Percentiles rank a stretch among this genome's conserved stretches.
These are phyloP conservation scores for Esperia sulphurella DNA, from an alignment of 2,888 invertebrate species.

Conservation along the genomic window DNA sequence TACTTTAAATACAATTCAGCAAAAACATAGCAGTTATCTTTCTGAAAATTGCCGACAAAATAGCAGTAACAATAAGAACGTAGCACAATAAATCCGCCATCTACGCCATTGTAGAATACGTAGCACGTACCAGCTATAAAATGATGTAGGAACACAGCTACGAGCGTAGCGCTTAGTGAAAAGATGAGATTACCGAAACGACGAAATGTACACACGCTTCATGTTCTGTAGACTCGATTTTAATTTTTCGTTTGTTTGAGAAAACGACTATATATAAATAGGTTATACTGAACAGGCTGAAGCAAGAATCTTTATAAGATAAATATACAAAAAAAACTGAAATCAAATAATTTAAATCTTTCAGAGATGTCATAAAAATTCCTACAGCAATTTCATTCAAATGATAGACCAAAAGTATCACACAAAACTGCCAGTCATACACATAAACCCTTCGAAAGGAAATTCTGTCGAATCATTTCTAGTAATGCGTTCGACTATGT, in stretches of 20 bases:
- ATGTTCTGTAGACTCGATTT: neutral
- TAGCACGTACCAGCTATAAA: conserved; percentile 3
- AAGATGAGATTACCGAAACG: conserved; percentile 1
- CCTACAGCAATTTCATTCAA: no score
- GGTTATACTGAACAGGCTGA: no score
- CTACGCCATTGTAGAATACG: conserved; percentile 15
- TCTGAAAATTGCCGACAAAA: no score
- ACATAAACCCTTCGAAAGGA: neutral
- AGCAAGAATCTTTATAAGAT: no score
- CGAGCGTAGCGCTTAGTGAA: conserved; percentile 4
- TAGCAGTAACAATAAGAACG: no score
- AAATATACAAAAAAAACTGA: no score
- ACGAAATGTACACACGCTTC: neutral
- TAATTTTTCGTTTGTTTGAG: no score
- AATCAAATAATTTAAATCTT: no score
- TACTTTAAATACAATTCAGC: no score
- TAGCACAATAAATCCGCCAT: conserved; percentile 23
- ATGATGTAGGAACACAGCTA: conserved; percentile 4
- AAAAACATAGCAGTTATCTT: no score
- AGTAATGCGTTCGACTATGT: conserved; percentile 36
- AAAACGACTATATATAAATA: no score
- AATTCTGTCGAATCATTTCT: conserved; percentile 26
- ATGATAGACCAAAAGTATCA: neutral
- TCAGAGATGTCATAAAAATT: no score
- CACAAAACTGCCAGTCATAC: neutral